A percentile compares a stretch with the other conserved stretches of the same genome.
phyloP scores from a whole-genome alignment of 1,140 invertebrate genomes.

The Cydia splendana region DNA sequence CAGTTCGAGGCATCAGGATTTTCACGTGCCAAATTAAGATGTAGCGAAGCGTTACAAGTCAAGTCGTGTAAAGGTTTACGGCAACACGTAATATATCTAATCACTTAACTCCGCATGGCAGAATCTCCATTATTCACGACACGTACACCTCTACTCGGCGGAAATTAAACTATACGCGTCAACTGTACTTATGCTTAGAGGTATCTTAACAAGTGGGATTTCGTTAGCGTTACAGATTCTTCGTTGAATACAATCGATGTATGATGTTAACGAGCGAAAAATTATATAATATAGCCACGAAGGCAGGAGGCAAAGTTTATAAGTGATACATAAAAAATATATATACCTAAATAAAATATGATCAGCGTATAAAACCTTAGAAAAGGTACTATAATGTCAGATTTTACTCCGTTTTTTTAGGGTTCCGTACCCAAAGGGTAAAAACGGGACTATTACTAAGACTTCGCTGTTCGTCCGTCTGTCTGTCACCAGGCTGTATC shows the following conservation, averaged over 20 bases:
- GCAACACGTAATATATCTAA: constrained; percentile 28
- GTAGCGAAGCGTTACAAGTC: not conserved
- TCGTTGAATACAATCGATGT: not conserved
- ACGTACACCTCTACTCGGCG: constrained; percentile 16
- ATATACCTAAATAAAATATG: too few relatives aligned
- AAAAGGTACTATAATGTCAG: too few relatives aligned
- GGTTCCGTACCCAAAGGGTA: too few relatives aligned
- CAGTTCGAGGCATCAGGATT: not conserved
- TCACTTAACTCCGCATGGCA: constrained; percentile 22
- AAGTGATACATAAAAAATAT: too few relatives aligned
- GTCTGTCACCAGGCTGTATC: too few relatives aligned
- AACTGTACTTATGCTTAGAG: constrained; percentile 18
- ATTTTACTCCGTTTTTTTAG: too few relatives aligned
- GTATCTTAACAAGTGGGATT: not conserved
- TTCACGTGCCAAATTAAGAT: constrained; percentile 7
- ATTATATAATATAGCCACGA: too few relatives aligned
- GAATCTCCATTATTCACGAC: constrained; percentile 19
- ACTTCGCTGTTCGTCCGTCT: too few relatives aligned
- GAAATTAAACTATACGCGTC: constrained; percentile 28
- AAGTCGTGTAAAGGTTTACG: constrained; percentile 17
- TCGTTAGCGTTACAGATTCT: not conserved
- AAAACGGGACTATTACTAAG: too few relatives aligned
- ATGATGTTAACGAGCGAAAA: not conserved
- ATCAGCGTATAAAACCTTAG: too few relatives aligned
- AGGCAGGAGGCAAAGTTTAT: too few relatives aligned